phyloP scores from a whole-genome alignment of 2,888 invertebrate species.

The Dryocosmus kuriphilus region DNA sequence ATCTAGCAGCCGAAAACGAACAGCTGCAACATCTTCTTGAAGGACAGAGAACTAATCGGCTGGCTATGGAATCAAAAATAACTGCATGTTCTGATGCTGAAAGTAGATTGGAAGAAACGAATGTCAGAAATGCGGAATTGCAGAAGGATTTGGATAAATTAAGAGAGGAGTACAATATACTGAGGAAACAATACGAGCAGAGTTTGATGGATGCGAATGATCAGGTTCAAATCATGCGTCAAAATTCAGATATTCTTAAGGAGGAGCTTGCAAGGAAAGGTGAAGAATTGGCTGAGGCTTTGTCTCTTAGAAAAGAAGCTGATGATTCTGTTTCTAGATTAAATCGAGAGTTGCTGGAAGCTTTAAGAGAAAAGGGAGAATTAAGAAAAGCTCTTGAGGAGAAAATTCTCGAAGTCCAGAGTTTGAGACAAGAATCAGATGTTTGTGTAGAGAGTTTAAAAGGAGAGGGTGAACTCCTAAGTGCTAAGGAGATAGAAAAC shows the following conservation, averaged over 20 bases:
- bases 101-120: conserved; percentile 59
- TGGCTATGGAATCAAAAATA: conserved; percentile 56
- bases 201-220: conserved; percentile 67
- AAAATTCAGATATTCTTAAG: conserved; percentile 62
- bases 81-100: conserved; percentile 52
- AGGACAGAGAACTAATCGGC: conserved; percentile 78
- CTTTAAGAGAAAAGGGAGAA: conserved; percentile 64
- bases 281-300: conserved; percentile 57
- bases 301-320: conserved; percentile 49
- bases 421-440: conserved; percentile 68
- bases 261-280: conserved; percentile 61
- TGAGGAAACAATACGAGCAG: conserved; percentile 66
- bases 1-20: conserved; percentile 82
- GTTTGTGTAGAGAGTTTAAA: conserved; percentile 60
- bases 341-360: conserved; percentile 52
- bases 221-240: conserved; percentile 61
- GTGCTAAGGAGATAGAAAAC: conserved; percentile 61
- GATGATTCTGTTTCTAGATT: conserved; percentile 51
- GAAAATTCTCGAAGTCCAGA: conserved; percentile 70
- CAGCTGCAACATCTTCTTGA: conserved; percentile 81
- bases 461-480: conserved; percentile 65
- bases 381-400: conserved; percentile 64
- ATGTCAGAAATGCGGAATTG: conserved; percentile 60
- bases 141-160: conserved; percentile 58
- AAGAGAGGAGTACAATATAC: conserved; percentile 62